phyloP scores from a whole-genome alignment of 2,113 vertebrate genomes.

The Pteronura brasiliensis region DNA sequence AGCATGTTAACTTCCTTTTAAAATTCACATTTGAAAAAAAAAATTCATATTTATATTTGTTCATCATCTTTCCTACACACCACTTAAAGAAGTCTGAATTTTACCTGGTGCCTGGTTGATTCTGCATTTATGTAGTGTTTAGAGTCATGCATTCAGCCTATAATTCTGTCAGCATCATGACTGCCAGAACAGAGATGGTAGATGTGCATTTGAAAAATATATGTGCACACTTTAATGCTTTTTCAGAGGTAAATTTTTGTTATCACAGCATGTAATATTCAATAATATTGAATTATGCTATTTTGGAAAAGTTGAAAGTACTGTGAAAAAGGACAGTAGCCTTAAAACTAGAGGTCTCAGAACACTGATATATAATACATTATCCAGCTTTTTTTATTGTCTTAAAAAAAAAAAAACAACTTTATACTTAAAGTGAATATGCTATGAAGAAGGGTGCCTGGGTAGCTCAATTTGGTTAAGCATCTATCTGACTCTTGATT shows the following conservation, averaged over 20 bases:
- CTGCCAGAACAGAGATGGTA: neutral
- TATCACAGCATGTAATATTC: neutral
- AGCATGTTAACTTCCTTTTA: neutral
- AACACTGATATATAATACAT: neutral
- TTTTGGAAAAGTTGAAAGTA: neutral
- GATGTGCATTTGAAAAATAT: neutral
- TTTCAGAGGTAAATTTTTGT: neutral
- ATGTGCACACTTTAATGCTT: neutral
- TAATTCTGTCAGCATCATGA: neutral
- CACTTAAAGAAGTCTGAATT: neutral
- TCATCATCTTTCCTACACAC: neutral
- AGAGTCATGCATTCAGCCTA: neutral
- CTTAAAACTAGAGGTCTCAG: constrained; percentile 34
- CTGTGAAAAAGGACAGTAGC: neutral
- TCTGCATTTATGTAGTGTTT: neutral
- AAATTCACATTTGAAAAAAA: neutral
- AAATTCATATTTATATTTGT: neutral
- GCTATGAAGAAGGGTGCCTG: neutral
- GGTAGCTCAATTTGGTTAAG: neutral
- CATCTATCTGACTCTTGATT: neutral
- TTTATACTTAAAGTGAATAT: neutral
- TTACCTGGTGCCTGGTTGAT: neutral
- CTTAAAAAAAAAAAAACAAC: neutral
- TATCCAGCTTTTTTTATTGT: neutral
- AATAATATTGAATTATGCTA: neutral